Evolutionary conservation across 2,797 vertebrate genomes (phyloP), one percentile per base, ranked within the genome.

Genomic region (Enteromius unitaeniatus): DNA sequence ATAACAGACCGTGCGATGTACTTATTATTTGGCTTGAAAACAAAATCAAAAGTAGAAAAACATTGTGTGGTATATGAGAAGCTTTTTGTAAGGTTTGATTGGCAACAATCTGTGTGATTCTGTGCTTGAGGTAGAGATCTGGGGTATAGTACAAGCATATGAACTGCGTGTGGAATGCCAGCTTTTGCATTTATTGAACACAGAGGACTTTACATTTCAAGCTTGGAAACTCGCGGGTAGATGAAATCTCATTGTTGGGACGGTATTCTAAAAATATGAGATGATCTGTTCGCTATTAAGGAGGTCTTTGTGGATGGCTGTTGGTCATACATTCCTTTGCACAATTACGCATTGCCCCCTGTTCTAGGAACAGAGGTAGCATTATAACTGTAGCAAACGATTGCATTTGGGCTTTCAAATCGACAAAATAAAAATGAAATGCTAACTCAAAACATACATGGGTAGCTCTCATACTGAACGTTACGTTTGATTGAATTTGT

Each of bases 261-360:
- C 79, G 6, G 65, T 67, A 87, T 86, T 88, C 90, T 92, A 92
- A 84, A 93, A 93, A 89, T 92, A 92, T 70, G 88, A 76, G 40
- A 60, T 85, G 88, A 89, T 87, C 87, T 91, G 85, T 86, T 84
- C 84, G 58, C 77, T 51, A 69, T 84, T 77, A 89, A 88, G 87
- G 88, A 88, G 86, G 84, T 85, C 90, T 92, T 92, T 93, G 91
- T 92, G 87, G 87, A 85, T 37, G 84, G 49, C 83, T 82, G 86
- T 68, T 79, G 77, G 79, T 93, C 91, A 93, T 88, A 89, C 84
- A 93, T 93, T 93, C 92, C 91, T 92, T 58, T 10, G 60, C 79
- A 88, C 87, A 78, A 89, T 89, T 89, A 88, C 82, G 87, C 86
- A 79, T 92, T 85, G 88, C 86, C 86, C 88, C 86, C 81, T 86